A percentile compares a stretch with the other conserved stretches of the same genome.
These are phyloP conservation scores for Anoplopoma fimbria DNA, from an alignment of 2,113 vertebrate species.

Conservation along the genomic window DNA sequence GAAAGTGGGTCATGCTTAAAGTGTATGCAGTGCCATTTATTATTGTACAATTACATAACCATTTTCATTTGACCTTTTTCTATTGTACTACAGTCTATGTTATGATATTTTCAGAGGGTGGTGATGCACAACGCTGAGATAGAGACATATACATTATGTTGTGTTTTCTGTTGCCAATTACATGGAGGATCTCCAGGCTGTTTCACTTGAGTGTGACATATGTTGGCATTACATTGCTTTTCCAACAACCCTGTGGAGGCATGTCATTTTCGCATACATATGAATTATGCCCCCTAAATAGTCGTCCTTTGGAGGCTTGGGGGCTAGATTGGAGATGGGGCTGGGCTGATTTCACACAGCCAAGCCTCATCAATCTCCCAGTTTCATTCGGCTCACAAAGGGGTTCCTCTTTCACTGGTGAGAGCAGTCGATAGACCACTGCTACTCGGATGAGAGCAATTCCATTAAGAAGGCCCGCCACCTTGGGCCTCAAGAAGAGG, in stretches of 20 bases:
- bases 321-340: conserved; percentile 45
- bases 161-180: conserved; percentile 50
- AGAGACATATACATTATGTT: conserved; percentile 36
- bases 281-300: conserved; percentile 68
- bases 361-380: conserved; percentile 75
- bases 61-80: neutral
- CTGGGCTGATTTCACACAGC: conserved; percentile 49
- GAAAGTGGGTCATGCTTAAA: conserved; percentile 32
- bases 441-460: conserved; percentile 72
- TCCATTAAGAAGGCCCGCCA: conserved; percentile 71
- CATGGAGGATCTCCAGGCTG: conserved; percentile 41
- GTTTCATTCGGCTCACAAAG: conserved; percentile 74
- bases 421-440: conserved; percentile 69
- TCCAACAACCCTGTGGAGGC: conserved; percentile 28
- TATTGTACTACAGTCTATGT: conserved; percentile 1
- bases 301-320: conserved; percentile 32
- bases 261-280: conserved; percentile 66
- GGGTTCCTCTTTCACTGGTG: conserved; percentile 71
- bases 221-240: conserved; percentile 46
- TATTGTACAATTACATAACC: conserved; percentile 4
- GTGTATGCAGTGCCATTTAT: conserved; percentile 6
- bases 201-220: conserved; percentile 62
- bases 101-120: conserved; percentile 25
- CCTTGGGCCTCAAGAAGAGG: conserved; percentile 44
- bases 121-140: conserved; percentile 22